Base-by-base conservation (phyloP, 1,140 invertebrate genomes). In the Araneus ventricosus region DNA sequence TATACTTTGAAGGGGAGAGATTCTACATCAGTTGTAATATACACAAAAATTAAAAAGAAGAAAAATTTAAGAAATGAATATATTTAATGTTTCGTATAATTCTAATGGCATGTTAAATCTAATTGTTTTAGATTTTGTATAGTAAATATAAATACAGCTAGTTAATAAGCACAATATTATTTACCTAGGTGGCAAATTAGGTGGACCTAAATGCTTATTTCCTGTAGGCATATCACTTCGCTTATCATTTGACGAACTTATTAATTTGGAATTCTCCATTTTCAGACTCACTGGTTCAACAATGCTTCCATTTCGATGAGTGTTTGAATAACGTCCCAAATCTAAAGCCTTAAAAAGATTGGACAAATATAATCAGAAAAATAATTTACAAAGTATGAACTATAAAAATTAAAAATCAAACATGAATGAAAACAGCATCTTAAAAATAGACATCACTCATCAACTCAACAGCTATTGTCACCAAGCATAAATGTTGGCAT, bases 241-340 rank as follows among this genome's bases (percentile, higher is more conserved):
- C 59, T 93, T 93, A 34, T 93, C 91, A 79, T 80, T 90, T 52
- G 59, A 59, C 57, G 63, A 75, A 61, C 61, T 79, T 37, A 87
- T 93, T 30, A 87, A 75, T 30, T 93, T 93, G 27, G 91, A 93
- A 80, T 27, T 93, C 20, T 93, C 92, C 80, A 93, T 85, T 39
- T 93, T 93, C 8, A 93, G 37, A 37, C 87, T 85, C 22, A 84
- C 37, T n/a, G 87, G 79, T 57, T 93, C 92, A 67, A 59, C 30
- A 14, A 84, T 57, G 79, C 45, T 84, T 41, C 88, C 92, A 93
- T 93, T 93, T 70, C 87, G 59, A 70, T 75, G 37, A 10, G 10
- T 67, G 45, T 8, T 87, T 5, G 67, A 75, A 80, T 93, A 93
- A 7, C 91, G 84, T 22, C 91, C 91, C 17, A 93, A 80, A 93